Evolutionary conservation across 2,797 vertebrate species (phyloP).

Genomic region (Spinus olivaceus): DNA sequence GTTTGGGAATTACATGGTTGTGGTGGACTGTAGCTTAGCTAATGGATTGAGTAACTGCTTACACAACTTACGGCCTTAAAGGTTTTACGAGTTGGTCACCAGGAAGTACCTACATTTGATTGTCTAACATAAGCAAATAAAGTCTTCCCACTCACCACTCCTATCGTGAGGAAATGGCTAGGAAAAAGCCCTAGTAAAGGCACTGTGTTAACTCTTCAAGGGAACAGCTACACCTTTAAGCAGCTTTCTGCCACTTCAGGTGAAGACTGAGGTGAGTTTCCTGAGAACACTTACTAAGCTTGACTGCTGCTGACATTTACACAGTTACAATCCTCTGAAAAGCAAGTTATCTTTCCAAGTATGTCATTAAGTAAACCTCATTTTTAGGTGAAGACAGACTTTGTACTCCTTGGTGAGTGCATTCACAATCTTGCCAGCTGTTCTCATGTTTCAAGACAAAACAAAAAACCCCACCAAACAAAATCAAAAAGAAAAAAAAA

Average conservation of each 20-base stretch:
- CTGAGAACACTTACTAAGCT: not conserved
- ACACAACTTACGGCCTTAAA: not conserved
- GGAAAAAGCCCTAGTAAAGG: not conserved
- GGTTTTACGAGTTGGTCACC: not conserved
- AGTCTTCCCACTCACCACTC: not conserved
- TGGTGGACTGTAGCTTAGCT: not conserved
- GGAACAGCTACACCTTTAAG: not conserved
- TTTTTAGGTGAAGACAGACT: not conserved
- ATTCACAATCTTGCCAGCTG: not conserved
- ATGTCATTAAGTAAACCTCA: not conserved
- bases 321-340: not conserved
- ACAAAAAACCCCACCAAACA: not conserved
- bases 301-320: not conserved
- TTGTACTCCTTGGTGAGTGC: not conserved
- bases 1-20: not conserved
- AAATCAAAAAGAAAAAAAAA: not conserved
- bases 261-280: not conserved
- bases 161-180: not conserved
- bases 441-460: not conserved
- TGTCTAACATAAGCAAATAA: not conserved
- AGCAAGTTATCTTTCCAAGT: not conserved
- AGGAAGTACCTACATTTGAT: not conserved
- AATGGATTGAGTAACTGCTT: not conserved
- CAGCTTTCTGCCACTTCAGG: not conserved
- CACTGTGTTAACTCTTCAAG: not conserved